These are phyloP conservation scores for Andrena camellia DNA, from an alignment of 2,888 invertebrate species.

Conservation along the genomic window DNA sequence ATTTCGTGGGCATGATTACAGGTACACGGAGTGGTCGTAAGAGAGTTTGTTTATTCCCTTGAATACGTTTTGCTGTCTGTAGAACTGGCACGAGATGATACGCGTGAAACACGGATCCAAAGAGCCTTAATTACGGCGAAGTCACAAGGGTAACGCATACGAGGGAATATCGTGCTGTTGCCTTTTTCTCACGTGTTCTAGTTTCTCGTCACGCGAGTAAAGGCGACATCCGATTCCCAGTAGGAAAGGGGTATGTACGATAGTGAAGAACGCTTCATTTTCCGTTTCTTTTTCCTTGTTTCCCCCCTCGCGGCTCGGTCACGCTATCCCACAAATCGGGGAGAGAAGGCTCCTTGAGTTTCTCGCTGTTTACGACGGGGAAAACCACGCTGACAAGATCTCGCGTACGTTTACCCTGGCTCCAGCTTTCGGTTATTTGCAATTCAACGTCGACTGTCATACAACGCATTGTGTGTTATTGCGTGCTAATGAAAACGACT, in stretches of 20 bases:
- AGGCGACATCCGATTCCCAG: slow-evolving; percentile 70
- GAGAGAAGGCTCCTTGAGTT: slow-evolving; percentile 31
- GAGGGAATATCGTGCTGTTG: slow-evolving; percentile 55
- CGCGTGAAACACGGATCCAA: slow-evolving; percentile 18
- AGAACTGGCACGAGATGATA: neutral
- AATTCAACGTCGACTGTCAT: slow-evolving; percentile 44
- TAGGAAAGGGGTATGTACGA: slow-evolving; percentile 40
- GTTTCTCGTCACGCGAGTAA: slow-evolving; percentile 70
- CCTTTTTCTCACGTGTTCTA: slow-evolving; percentile 68
- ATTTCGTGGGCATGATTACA: too few relatives aligned
- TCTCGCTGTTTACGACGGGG: slow-evolving; percentile 38
- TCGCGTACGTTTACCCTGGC: slow-evolving; percentile 35
- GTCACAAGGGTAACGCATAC: slow-evolving; percentile 37
- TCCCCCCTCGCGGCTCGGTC: neutral
- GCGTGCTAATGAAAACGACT: slow-evolving; percentile 48
- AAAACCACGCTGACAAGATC: slow-evolving; percentile 26
- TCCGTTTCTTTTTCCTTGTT: slow-evolving; percentile 37
- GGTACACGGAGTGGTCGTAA: neutral
- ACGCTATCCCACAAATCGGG: slow-evolving; percentile 45
- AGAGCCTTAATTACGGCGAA: slow-evolving; percentile 35
- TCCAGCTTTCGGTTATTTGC: slow-evolving; percentile 45
- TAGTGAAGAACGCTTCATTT: slow-evolving; percentile 51
- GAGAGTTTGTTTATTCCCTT: neutral
- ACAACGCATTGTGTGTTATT: slow-evolving; percentile 13
- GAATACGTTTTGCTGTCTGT: neutral